These are phyloP conservation scores for Diadegma fenestrale DNA, from an alignment of 2,888 invertebrate genomes.

Conservation along the genomic window DNA sequence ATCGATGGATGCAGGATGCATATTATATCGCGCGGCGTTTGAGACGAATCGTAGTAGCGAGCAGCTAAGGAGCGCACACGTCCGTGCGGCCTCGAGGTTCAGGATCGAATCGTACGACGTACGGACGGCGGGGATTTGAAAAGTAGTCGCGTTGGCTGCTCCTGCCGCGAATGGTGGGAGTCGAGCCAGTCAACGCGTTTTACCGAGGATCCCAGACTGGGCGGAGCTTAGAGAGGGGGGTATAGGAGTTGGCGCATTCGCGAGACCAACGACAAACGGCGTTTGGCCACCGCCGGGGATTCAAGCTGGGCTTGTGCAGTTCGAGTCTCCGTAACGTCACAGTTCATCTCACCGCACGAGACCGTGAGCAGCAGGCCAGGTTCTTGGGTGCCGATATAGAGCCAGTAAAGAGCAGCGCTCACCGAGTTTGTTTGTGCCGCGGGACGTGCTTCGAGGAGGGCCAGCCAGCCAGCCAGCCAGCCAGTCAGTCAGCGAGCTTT, in stretches of 20 bases:
- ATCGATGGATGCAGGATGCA: no score
- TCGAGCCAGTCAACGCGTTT: slow-evolving; percentile 69
- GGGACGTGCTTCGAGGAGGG: no score
- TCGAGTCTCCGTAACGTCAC: slow-evolving; percentile 53
- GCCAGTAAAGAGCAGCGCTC: no score
- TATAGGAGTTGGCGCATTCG: slow-evolving; percentile 74
- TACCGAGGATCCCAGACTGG: slow-evolving; percentile 70
- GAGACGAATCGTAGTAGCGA: no score
- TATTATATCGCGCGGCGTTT: no score
- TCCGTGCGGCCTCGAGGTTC: neutral
- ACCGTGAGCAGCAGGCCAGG: neutral
- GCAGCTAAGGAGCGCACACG: neutral
- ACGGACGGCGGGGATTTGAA: neutral
- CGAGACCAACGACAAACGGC: slow-evolving; percentile 80
- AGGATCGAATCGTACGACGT: neutral
- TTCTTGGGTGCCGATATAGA: no score
- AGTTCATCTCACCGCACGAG: slow-evolving; percentile 18
- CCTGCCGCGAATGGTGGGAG: slow-evolving; percentile 68
- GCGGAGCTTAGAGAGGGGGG: slow-evolving; percentile 76
- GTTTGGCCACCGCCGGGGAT: slow-evolving; percentile 81
- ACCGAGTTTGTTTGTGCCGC: no score
- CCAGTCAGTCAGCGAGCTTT: no score
- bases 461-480: neutral
- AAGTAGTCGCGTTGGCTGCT: neutral
- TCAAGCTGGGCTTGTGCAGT: slow-evolving; percentile 63